Conservation (phyloP, 2,888 invertebrate species). For the Pandemis heparana region DNA sequence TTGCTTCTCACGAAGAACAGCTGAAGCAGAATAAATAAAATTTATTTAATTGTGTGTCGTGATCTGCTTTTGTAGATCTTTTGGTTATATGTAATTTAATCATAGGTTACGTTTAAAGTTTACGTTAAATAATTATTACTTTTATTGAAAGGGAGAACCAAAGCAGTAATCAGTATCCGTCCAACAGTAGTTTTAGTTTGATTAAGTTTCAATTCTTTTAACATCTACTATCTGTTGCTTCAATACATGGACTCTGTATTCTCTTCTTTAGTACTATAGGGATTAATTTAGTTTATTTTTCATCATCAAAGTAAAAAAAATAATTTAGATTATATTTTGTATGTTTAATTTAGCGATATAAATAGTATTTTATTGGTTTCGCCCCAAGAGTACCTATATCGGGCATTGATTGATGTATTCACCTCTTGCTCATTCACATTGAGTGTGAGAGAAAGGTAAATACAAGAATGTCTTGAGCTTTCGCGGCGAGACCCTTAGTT, state of each 20-base stretch:
- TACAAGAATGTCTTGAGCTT: neutral
- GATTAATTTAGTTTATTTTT: conserved; percentile 51
- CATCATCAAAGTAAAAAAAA: conserved; percentile 49
- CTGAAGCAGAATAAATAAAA: neutral
- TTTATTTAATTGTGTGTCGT: neutral
- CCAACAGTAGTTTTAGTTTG: conserved; percentile 70
- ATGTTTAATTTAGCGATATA: conserved; percentile 42
- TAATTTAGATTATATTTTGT: conserved; percentile 37
- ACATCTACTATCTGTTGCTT: conserved; percentile 45
- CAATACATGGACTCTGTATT: conserved; percentile 28
- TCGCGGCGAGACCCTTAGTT: conserved; percentile 16
- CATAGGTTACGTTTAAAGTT: conserved; percentile 41
- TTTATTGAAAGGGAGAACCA: conserved; percentile 71
- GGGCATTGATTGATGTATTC: neutral
- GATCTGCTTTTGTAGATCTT: neutral
- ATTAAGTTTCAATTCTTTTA: conserved; percentile 63
- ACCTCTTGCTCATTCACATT: neutral
- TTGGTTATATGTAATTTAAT: neutral
- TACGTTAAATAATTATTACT: conserved; percentile 45
- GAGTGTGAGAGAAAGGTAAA: neutral
- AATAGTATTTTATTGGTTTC: conserved; percentile 34
- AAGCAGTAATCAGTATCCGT: conserved; percentile 86
- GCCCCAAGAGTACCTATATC: neutral
- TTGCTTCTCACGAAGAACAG: neutral
- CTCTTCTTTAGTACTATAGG: conserved; percentile 30